Evolutionary conservation across 2,888 invertebrate genomes (phyloP), one percentile per base, ranked within the genome.

Genomic region (Eurytoma adleriae): DNA sequence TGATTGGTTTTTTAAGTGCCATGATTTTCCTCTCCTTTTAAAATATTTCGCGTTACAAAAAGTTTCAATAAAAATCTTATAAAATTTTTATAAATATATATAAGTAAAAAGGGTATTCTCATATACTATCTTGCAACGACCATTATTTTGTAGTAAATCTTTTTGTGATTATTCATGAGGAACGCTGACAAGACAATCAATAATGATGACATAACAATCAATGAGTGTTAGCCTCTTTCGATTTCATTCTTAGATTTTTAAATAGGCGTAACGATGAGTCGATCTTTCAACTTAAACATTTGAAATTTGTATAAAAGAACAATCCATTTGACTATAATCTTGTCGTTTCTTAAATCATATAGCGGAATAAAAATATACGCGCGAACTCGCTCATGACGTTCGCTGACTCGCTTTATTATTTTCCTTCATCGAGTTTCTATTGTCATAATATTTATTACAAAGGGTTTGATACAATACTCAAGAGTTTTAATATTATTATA

Each of bases 271-370:
- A 85, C 87, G 84, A 87, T 86, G 86, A 85, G 85, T 85, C 87
- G 87, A 88, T 87, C 84, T 80, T 87, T 85, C 82, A 86, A 87
- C 83, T 84, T 86, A 86, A 86, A 85, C 82, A 84, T 83, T 83
- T 84, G 76, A 80, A 78, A 83, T 85, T 84, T 86, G 86, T 85
- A 85, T 83, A 86, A 85, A 85, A 84, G 82, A 85, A 87, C 87
- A 88, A 86, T 87, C 85, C 85, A 86, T 86, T 84, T 86, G 84
- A 84, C 83, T 85, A 85, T 83, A 83, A 83, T 85, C 79, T 30
- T 82, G 82, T 79, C 83, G 77, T 82, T 84, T 81, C 84, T 85
- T 83, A 84, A 85, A 86, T 83, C 82, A 83, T 83, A 83, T 82
- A 83, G 84, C 84, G 85, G 84, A 86, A 85, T 86, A 84, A 85